These are phyloP conservation scores for Pinna nobilis DNA, from an alignment of 1,140 invertebrate species.

Conservation along the genomic window DNA sequence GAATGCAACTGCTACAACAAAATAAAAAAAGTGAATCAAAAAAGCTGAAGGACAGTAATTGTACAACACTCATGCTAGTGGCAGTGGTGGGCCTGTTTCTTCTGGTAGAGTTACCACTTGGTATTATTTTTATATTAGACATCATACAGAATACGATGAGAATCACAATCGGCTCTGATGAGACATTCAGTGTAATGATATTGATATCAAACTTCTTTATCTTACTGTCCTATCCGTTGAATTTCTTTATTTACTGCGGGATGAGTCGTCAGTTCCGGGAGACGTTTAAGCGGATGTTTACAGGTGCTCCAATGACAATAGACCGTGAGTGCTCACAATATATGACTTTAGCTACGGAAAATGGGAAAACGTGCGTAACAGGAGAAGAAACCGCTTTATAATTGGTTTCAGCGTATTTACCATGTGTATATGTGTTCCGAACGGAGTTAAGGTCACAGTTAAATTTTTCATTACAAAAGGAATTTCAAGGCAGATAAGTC, in stretches of 20 bases:
- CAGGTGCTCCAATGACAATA: conserved; percentile 52
- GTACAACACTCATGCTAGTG: conserved; percentile 96
- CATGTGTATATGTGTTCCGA: no score
- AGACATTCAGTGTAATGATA: conserved; percentile 51
- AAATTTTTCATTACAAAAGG: no score
- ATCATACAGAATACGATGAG: conserved; percentile 84
- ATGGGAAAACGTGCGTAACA: conserved; percentile 64
- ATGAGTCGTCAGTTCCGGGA: conserved; percentile 95
- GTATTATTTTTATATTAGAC: conserved; percentile 85
- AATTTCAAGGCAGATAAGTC: no score
- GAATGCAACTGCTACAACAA: conserved; percentile 88
- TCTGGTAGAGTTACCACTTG: conserved; percentile 92
- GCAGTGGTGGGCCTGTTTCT: conserved; percentile 94
- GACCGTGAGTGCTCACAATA: conserved; percentile 68
- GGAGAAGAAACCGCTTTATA: conserved; percentile 65
- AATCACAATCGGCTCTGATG: conserved; percentile 41
- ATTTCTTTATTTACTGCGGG: conserved; percentile 96
- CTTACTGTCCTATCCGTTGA: conserved; percentile 92
- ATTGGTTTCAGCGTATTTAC: no score
- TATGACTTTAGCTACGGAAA: conserved; percentile 68
- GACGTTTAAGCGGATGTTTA: conserved; percentile 92
- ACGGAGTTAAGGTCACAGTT: no score
- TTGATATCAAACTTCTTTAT: conserved; percentile 90
- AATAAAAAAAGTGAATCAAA: conserved; percentile 89
- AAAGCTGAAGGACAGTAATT: conserved; percentile 88